Conservation (phyloP, 2,888 invertebrate genomes). For the Dolomedes plantarius region DNA sequence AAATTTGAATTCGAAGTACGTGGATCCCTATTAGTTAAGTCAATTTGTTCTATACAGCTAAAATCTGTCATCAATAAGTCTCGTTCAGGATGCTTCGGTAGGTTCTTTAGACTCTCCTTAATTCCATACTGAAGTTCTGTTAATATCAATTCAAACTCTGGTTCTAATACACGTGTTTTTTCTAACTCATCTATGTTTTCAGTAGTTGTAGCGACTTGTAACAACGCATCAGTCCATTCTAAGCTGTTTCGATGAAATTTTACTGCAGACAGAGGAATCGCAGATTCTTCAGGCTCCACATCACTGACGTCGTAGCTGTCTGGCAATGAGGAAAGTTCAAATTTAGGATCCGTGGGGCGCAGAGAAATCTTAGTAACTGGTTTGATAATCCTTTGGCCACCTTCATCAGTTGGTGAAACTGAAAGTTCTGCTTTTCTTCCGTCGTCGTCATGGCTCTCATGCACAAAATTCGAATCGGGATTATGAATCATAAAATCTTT, state of each 20-base stretch:
- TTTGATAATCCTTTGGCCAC: too few relatives aligned
- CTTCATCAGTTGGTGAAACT: too few relatives aligned
- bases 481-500: neutral
- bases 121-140: neutral
- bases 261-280: too few relatives aligned
- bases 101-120: neutral
- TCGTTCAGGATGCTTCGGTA: constrained; percentile 82
- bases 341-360: neutral
- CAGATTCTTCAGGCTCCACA: too few relatives aligned
- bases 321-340: neutral
- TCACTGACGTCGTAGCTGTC: too few relatives aligned
- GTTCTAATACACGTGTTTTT: neutral
- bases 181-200: neutral
- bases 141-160: neutral
- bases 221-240: neutral
- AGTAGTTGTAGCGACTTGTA: too few relatives aligned
- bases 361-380: too few relatives aligned
- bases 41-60: constrained; percentile 98
- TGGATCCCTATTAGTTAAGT: constrained; percentile 84
- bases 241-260: neutral
- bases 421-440: too few relatives aligned
- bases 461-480: too few relatives aligned
- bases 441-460: too few relatives aligned
- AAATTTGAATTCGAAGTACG: constrained; percentile 78
- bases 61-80: constrained; percentile 99